These are phyloP conservation scores for Argyresthia goedartella DNA, from an alignment of 2,888 invertebrate species.

Conservation along the genomic window DNA sequence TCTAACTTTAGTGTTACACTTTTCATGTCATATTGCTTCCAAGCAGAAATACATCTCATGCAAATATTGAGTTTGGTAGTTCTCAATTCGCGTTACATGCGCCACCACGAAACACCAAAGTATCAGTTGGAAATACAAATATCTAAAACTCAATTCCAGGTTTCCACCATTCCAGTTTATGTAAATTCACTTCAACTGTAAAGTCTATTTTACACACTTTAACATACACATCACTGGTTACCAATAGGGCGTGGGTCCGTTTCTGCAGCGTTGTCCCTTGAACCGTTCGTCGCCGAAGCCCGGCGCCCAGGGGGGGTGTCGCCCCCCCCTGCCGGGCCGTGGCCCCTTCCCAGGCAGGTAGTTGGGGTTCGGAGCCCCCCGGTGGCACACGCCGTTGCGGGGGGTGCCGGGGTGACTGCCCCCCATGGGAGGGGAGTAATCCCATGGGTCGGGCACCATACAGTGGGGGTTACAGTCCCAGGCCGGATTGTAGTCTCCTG, in stretches of 20 bases:
- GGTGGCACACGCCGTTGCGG: slow-evolving; percentile 40
- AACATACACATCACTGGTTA: slow-evolving; percentile 11
- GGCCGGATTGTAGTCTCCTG: slow-evolving; percentile 36
- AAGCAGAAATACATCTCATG: too few species aligned
- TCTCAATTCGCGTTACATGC: too few species aligned
- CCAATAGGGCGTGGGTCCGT: slow-evolving; percentile 54
- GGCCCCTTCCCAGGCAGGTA: slow-evolving; percentile 36
- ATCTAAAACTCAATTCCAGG: too few species aligned
- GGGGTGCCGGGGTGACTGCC: slow-evolving; percentile 44
- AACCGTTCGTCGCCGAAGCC: slow-evolving; percentile 47
- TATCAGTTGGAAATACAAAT: too few species aligned
- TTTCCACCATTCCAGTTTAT: too few species aligned
- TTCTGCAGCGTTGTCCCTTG: slow-evolving; percentile 50
- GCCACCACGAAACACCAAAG: too few species aligned
- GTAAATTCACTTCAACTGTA: too few species aligned
- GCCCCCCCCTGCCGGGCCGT: slow-evolving; percentile 31
- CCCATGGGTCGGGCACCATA: slow-evolving; percentile 48
- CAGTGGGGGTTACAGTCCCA: slow-evolving; percentile 44
- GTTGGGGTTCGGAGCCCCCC: slow-evolving; percentile 42
- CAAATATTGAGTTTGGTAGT: too few species aligned
- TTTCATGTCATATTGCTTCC: too few species aligned
- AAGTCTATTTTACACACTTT: too few species aligned
- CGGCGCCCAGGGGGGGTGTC: slow-evolving; percentile 52
- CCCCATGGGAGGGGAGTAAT: slow-evolving; percentile 32
- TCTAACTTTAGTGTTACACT: too few species aligned